Conservation (phyloP, 2,113 vertebrate genomes). For the Ophiodon elongatus region DNA sequence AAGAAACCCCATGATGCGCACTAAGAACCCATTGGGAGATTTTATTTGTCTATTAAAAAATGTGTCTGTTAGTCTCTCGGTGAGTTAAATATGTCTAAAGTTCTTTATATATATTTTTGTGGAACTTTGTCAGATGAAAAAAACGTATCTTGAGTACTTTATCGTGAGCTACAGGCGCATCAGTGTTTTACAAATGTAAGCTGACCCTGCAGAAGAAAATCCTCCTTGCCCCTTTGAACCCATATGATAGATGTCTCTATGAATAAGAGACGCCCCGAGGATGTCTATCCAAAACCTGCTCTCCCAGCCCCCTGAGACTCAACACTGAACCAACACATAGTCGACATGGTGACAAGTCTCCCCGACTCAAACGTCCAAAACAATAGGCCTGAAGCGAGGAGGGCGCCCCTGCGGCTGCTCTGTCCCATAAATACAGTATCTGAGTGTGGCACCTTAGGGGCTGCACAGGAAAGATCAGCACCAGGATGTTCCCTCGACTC, state of each 20-base stretch:
- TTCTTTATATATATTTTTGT: neutral
- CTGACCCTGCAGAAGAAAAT: slow-evolving; percentile 52
- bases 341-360: slow-evolving; percentile 26
- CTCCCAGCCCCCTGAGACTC: slow-evolving; percentile 56
- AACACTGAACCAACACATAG: slow-evolving; percentile 30
- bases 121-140: neutral
- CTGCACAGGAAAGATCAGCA: slow-evolving; percentile 57
- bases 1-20: neutral
- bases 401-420: neutral
- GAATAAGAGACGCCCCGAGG: slow-evolving; percentile 59
- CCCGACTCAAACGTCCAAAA: slow-evolving; percentile 32
- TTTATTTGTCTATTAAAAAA: too few species aligned
- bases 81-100: neutral
- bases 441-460: slow-evolving; percentile 52
- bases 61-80: neutral
- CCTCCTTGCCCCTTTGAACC: slow-evolving; percentile 69
- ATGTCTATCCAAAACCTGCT: slow-evolving; percentile 57
- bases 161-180: slow-evolving; percentile 6
- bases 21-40: neutral
- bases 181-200: slow-evolving; percentile 63
- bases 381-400: slow-evolving; percentile 32
- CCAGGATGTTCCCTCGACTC: slow-evolving; percentile 42
- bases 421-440: slow-evolving; percentile 56
- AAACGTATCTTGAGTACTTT: slow-evolving; percentile 2
- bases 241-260: slow-evolving; percentile 55